These are phyloP conservation scores for Aspidapion aeneum DNA, from an alignment of 2,888 invertebrate species.

Conservation along the genomic window DNA sequence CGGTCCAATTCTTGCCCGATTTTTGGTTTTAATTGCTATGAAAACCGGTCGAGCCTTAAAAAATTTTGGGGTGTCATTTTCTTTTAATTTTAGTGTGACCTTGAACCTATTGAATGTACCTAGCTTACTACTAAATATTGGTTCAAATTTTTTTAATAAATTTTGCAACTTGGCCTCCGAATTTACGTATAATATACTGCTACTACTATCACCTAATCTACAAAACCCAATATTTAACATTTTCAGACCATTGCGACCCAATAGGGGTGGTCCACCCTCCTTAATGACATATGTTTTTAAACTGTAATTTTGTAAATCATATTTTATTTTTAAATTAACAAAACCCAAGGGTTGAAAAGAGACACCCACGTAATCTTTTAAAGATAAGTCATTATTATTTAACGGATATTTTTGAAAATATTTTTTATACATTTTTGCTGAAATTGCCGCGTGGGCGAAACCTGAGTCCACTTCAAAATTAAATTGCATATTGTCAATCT, in stretches of 20 bases:
- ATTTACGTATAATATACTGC: too few species aligned
- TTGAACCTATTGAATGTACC: constrained; percentile 22
- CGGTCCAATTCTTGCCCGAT: constrained; percentile 19
- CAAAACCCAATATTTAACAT: constrained; percentile 18
- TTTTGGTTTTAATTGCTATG: constrained; percentile 21
- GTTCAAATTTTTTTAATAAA: constrained; percentile 3
- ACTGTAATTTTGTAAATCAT: constrained; percentile 8
- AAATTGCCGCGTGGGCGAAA: constrained; percentile 22
- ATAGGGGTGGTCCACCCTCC: constrained; percentile 20
- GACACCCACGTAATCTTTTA: constrained; percentile 21
- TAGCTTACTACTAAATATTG: constrained; percentile 8
- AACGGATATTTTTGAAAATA: neutral
- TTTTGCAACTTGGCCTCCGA: neutral
- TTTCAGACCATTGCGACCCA: constrained; percentile 18
- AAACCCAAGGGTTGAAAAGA: constrained; percentile 17
- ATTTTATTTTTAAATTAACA: constrained; percentile 17
- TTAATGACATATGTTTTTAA: constrained; percentile 18
- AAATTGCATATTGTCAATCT: constrained; percentile 16
- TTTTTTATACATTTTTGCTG: constrained; percentile 16
- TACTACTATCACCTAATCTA: constrained; percentile 9
- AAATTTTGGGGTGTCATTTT: constrained; percentile 18
- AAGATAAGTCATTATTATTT: constrained; percentile 1
- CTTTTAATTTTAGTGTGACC: constrained; percentile 12
- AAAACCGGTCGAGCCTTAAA: constrained; percentile 20
- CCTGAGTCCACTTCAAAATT: constrained; percentile 21